Conservation (phyloP, 2,113 vertebrate genomes). For the Nycticorax nycticorax region DNA sequence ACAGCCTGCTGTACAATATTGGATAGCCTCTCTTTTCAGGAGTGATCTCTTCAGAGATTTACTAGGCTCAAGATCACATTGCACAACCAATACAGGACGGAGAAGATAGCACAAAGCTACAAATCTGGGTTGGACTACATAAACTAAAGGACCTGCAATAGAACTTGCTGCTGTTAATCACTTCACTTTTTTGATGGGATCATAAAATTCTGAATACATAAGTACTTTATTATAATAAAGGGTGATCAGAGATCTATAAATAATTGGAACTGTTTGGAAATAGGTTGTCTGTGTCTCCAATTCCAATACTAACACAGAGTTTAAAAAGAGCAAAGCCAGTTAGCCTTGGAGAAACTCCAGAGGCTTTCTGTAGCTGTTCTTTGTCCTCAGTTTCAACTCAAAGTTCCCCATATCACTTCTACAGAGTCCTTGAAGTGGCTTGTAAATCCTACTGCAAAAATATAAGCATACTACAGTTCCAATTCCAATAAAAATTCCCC, state of each 20-base stretch:
- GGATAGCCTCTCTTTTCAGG: background rate
- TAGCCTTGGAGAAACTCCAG: background rate
- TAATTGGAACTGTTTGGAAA: background rate
- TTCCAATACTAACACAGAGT: background rate
- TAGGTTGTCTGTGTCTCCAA: background rate
- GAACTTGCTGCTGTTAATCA: background rate
- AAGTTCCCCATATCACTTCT: background rate
- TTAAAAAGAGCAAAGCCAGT: background rate
- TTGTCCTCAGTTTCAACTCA: background rate
- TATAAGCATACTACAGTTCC: background rate
- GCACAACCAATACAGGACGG: background rate
- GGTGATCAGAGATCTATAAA: background rate
- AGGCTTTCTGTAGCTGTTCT: background rate
- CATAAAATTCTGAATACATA: background rate
- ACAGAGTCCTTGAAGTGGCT: background rate
- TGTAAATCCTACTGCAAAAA: background rate
- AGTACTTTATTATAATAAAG: background rate
- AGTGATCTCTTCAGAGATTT: background rate
- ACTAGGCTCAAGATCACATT: background rate
- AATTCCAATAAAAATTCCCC: background rate
- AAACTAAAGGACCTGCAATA: background rate
- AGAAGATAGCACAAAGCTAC: background rate
- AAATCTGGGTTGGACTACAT: background rate
- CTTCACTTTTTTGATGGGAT: background rate
- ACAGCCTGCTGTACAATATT: background rate